phyloP scores from a whole-genome alignment of 2,888 invertebrate genomes.

The Phasia obesa region DNA sequence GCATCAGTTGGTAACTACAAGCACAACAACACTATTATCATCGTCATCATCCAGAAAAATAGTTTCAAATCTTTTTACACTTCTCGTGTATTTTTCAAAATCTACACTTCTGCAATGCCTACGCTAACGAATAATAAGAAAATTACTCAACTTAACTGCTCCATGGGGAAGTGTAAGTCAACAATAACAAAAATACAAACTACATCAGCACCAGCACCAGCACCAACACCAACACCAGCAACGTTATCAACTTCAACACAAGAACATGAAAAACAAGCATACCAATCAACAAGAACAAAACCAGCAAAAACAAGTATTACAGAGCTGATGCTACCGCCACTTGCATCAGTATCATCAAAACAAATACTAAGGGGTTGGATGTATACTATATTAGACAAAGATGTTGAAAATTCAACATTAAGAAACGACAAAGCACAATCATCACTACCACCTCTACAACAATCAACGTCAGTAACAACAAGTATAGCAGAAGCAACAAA shows the following conservation, averaged over 20 bases:
- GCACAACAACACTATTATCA: constrained; percentile 13
- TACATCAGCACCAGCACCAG: background rate
- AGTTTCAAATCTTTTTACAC: constrained; percentile 31
- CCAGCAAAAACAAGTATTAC: constrained; percentile 23
- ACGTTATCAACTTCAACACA: constrained; percentile 7
- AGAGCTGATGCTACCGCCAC: constrained; percentile 60
- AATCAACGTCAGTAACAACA: constrained; percentile 17
- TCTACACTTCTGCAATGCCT: constrained; percentile 34
- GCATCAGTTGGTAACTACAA: constrained; percentile 44
- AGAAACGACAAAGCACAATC: constrained; percentile 31
- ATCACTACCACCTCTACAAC: constrained; percentile 8
- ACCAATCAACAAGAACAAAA: constrained; percentile 23
- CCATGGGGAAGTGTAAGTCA: constrained; percentile 51
- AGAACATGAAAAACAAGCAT: constrained; percentile 33
- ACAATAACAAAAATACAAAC: constrained; percentile 11
- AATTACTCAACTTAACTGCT: constrained; percentile 58
- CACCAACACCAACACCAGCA: constrained; percentile 13
- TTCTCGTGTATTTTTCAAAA: constrained; percentile 33
- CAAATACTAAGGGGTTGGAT: constrained; percentile 51
- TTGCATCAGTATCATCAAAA: constrained; percentile 60
- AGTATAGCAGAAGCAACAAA: constrained; percentile 8
- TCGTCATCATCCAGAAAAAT: constrained; percentile 15
- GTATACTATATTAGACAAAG: constrained; percentile 43
- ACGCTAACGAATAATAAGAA: constrained; percentile 52
- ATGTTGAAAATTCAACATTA: constrained; percentile 47